Percentiles rank a stretch among this genome's conserved stretches.
Evolutionary conservation across 2,888 invertebrate genomes (phyloP).

Genomic region (Eupithecia vulgata): DNA sequence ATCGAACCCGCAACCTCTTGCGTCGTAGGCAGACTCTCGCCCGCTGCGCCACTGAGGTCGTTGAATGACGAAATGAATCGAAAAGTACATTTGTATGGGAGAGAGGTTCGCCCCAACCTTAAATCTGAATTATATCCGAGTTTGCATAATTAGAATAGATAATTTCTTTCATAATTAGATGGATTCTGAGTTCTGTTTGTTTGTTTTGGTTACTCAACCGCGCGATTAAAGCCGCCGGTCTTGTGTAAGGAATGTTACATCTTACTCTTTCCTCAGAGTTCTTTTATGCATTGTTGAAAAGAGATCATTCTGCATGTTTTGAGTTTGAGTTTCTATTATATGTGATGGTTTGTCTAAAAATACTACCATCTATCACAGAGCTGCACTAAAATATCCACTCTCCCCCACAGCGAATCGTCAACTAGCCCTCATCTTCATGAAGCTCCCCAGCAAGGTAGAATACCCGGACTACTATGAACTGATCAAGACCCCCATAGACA

Average conservation of each 20-base stretch:
- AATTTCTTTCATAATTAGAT: neutral
- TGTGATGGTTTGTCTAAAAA: neutral
- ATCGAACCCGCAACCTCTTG: too few species aligned
- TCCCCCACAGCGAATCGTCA: slow-evolving; percentile 88
- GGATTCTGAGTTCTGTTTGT: neutral
- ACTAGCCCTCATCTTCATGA: slow-evolving; percentile 96
- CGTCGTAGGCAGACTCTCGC: too few species aligned
- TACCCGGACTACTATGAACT: slow-evolving; percentile 99
- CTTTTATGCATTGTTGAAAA: neutral
- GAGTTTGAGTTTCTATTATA: neutral
- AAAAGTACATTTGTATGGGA: too few species aligned
- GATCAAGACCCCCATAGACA: slow-evolving; percentile 97
- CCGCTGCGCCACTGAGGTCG: too few species aligned
- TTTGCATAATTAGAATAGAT: neutral
- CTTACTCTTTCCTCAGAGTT: neutral
- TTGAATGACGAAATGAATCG: too few species aligned
- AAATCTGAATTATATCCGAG: too few species aligned
- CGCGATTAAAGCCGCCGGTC: neutral
- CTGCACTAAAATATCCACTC: neutral
- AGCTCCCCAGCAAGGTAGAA: slow-evolving; percentile 95
- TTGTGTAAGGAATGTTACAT: neutral
- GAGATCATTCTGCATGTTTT: neutral
- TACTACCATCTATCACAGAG: neutral
- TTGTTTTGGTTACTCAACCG: neutral
- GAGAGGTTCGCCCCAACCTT: too few species aligned